Conservation (phyloP, 2,797 vertebrate species). For the Leptatherina wallacei region DNA sequence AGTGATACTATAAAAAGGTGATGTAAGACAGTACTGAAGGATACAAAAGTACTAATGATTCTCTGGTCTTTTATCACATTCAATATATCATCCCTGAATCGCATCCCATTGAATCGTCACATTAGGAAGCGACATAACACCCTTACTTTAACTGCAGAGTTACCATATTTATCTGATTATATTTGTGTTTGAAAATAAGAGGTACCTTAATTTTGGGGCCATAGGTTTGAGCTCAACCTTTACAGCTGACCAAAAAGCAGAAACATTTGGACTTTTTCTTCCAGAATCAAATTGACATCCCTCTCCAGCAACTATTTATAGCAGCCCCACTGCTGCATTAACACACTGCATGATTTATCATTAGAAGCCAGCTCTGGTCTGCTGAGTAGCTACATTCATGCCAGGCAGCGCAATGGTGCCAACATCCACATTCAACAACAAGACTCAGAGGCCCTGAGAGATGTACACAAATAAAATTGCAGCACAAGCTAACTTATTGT, state of each 20-base stretch:
- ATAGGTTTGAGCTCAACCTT: constrained; percentile 24
- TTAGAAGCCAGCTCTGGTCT: constrained; percentile 72
- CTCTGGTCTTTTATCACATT: too few relatives aligned
- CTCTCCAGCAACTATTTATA: constrained; percentile 73
- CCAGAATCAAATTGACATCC: constrained; percentile 58
- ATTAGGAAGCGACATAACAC: not conserved
- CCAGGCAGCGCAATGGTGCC: constrained; percentile 62
- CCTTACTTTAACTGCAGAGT: not conserved
- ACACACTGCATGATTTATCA: constrained; percentile 78
- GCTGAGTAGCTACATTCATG: constrained; percentile 76
- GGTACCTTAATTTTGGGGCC: constrained; percentile 16
- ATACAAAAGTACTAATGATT: not conserved
- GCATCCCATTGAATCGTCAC: not conserved
- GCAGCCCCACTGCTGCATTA: constrained; percentile 68
- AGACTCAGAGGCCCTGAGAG: constrained; percentile 59
- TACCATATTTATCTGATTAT: constrained; percentile 36
- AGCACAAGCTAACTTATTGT: constrained; percentile 75
- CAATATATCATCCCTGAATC: not conserved
- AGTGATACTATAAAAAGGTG: not conserved
- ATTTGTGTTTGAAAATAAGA: constrained; percentile 25
- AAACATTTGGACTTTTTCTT: constrained; percentile 52
- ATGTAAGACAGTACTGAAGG: not conserved
- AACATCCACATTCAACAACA: constrained; percentile 73
- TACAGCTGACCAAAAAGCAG: constrained; percentile 50
- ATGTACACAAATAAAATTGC: constrained; percentile 74